Percentiles rank a stretch among this genome's conserved stretches.
Conservation (phyloP, 2,113 vertebrate genomes). For the Pachyramphus minor region DNA sequence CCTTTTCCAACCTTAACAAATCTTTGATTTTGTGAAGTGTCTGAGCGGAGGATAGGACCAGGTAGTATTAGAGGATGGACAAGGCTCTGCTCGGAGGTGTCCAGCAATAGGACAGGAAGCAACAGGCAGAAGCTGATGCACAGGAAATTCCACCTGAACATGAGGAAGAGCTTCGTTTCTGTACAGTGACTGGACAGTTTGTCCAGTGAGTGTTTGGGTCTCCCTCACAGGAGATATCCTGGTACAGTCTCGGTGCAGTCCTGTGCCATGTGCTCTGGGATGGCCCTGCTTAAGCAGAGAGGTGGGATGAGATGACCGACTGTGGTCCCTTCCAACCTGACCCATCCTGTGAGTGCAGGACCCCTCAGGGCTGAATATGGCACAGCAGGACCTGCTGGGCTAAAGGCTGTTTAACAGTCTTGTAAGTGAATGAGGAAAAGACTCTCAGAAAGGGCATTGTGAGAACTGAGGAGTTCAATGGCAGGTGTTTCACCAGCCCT, state of each 20-base stretch:
- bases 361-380: neutral
- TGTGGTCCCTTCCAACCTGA: neutral
- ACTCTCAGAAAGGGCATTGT: accelerated
- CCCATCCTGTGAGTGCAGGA: neutral
- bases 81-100: neutral
- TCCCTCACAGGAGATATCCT: neutral
- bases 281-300: neutral
- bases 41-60: neutral
- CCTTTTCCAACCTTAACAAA: neutral
- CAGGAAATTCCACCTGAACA: neutral
- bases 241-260: accelerated
- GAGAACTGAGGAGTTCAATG: neutral
- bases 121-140: neutral
- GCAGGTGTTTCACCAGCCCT: neutral
- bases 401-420: neutral
- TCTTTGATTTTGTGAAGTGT: neutral
- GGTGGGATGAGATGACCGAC: neutral
- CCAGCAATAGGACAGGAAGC: neutral
- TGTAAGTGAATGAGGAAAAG: accelerated
- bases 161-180: neutral
- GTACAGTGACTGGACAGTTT: neutral
- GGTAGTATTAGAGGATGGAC: neutral
- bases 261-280: neutral
- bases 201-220: neutral
- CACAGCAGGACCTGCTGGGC: neutral